Conservation (phyloP, 2,113 vertebrate species). For the Osmerus eperlanus region DNA sequence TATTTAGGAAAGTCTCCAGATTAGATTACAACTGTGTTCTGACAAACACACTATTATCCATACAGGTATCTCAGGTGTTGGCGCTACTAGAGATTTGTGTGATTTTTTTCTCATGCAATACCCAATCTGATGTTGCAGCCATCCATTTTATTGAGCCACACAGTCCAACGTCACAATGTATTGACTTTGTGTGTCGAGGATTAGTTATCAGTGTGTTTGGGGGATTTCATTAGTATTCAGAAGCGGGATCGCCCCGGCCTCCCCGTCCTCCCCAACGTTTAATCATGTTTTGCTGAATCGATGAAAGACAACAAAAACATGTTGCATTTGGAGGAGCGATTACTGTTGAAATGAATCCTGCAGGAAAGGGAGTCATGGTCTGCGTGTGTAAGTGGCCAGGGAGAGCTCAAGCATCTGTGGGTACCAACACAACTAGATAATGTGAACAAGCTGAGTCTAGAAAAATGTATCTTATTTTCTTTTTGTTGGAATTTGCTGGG, state of each 20-base stretch:
- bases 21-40: too few species aligned
- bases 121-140: background rate
- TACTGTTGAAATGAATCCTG: slow-evolving; percentile 11
- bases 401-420: background rate
- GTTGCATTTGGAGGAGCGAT: slow-evolving; percentile 22
- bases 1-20: too few species aligned
- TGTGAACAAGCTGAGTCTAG: too few species aligned
- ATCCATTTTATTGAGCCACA: background rate
- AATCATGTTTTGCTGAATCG: slow-evolving; percentile 51
- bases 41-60: too few species aligned
- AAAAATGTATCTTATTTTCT: too few species aligned
- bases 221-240: too few species aligned
- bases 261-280: slow-evolving; percentile 40
- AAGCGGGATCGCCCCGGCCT: background rate
- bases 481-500: too few species aligned
- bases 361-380: slow-evolving; percentile 8
- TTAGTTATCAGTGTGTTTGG: too few species aligned
- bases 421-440: too few species aligned
- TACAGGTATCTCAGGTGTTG: too few species aligned
- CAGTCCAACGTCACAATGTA: background rate
- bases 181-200: background rate
- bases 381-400: background rate
- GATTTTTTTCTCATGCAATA: background rate
- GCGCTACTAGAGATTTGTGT: too few species aligned
- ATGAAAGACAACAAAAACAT: slow-evolving; percentile 27